phyloP scores from a whole-genome alignment of 2,888 invertebrate genomes.

The Luffia ferchaultella region DNA sequence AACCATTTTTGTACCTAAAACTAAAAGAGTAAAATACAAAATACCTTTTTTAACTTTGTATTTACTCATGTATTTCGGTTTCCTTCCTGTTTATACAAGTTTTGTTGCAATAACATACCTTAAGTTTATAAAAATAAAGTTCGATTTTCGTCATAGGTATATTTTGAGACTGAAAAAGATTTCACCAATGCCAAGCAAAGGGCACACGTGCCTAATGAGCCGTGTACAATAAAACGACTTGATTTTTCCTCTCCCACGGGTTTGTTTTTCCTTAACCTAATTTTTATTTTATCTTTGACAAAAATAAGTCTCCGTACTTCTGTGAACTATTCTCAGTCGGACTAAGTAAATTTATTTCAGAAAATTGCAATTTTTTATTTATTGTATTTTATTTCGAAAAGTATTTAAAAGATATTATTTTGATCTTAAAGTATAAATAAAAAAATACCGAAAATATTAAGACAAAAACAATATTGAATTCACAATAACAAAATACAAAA shows the following conservation, averaged over 20 bases:
- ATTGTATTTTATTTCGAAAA: neutral
- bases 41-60: neutral
- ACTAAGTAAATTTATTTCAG: too few relatives aligned
- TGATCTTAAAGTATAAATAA: too few relatives aligned
- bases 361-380: neutral
- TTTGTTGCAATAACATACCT: neutral
- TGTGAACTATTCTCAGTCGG: too few relatives aligned
- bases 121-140: neutral
- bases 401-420: neutral
- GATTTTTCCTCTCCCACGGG: neutral
- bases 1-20: too few relatives aligned
- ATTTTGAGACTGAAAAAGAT: constrained; percentile 20
- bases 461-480: too few relatives aligned
- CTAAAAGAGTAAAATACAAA: neutral
- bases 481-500: too few relatives aligned
- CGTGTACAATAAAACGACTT: constrained; percentile 29
- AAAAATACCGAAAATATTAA: too few relatives aligned
- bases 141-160: neutral
- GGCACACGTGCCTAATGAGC: constrained; percentile 33
- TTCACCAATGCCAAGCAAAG: constrained; percentile 8
- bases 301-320: too few relatives aligned
- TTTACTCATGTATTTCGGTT: neutral
- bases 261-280: neutral
- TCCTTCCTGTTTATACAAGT: neutral
- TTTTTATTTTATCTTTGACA: neutral